A percentile compares a stretch with the other conserved stretches of the same genome.
Conservation (phyloP, 2,888 invertebrate species). For the Malthinus seriepunctatus region DNA sequence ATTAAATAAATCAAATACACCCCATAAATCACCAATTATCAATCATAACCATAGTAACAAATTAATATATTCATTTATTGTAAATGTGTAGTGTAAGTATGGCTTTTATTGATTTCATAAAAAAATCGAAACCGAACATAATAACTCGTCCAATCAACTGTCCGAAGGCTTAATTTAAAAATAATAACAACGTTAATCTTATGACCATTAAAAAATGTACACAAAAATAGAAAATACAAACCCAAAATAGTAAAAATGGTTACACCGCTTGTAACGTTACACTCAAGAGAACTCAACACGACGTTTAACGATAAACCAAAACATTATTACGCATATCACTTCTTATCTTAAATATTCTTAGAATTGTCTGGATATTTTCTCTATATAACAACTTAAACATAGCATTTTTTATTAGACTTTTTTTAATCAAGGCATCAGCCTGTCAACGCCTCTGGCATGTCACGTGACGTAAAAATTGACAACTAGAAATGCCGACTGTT, state of each 20-base stretch:
- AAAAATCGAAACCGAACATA: slow-evolving; percentile 5
- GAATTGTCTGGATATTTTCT: slow-evolving; percentile 15
- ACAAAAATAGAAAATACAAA: slow-evolving; percentile 9
- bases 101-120: slow-evolving; percentile 20
- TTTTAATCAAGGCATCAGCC: slow-evolving; percentile 7
- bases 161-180: no score
- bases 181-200: no score
- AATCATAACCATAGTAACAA: background rate
- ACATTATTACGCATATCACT: slow-evolving; percentile 12
- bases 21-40: no score
- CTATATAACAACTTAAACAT: slow-evolving; percentile 7
- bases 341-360: slow-evolving; percentile 9
- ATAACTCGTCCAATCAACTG: no score
- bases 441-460: slow-evolving; percentile 10
- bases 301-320: slow-evolving; percentile 11
- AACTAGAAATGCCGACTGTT: slow-evolving; percentile 11
- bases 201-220: background rate
- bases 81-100: slow-evolving; percentile 9
- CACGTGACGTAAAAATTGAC: slow-evolving; percentile 21
- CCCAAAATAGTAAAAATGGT: background rate
- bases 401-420: slow-evolving; percentile 1
- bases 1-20: no score
- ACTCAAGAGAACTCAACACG: background rate
- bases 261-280: background rate
- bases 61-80: no score